phyloP scores from a whole-genome alignment of 2,113 vertebrate species.

The Bubo scandiacus region DNA sequence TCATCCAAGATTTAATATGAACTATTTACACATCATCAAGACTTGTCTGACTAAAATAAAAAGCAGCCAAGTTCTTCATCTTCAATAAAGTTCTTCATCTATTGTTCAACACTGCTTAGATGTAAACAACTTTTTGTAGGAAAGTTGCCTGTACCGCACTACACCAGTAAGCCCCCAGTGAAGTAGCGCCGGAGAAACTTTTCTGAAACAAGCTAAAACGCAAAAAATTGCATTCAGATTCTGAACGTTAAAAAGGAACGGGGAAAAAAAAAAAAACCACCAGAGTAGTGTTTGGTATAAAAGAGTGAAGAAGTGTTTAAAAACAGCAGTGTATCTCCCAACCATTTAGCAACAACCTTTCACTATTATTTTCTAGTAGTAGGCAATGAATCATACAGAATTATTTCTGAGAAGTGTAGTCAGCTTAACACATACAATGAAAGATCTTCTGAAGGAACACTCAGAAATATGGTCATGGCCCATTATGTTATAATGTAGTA shows the following conservation, averaged over 20 bases:
- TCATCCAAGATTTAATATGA: background rate
- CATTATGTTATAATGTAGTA: background rate
- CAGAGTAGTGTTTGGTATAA: background rate
- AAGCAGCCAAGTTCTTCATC: background rate
- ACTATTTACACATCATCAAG: background rate
- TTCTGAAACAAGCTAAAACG: background rate
- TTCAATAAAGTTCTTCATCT: background rate
- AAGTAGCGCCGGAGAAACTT: background rate
- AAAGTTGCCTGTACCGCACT: background rate
- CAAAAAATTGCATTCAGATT: background rate
- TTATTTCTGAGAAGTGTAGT: background rate
- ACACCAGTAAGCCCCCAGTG: background rate
- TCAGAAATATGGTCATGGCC: fast-evolving
- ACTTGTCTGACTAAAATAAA: background rate
- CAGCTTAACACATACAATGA: background rate
- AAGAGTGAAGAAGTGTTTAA: background rate
- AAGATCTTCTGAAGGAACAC: background rate
- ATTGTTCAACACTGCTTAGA: background rate
- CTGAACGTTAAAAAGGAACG: background rate
- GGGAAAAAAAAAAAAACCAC: background rate
- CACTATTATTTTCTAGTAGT: background rate
- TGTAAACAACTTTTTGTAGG: background rate
- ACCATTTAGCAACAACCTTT: background rate
- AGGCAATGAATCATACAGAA: background rate
- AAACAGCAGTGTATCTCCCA: background rate